A percentile compares a stretch with the other conserved stretches of the same genome.
Evolutionary conservation across 2,888 invertebrate genomes (phyloP).

Genomic region (Agrotis segetum): DNA sequence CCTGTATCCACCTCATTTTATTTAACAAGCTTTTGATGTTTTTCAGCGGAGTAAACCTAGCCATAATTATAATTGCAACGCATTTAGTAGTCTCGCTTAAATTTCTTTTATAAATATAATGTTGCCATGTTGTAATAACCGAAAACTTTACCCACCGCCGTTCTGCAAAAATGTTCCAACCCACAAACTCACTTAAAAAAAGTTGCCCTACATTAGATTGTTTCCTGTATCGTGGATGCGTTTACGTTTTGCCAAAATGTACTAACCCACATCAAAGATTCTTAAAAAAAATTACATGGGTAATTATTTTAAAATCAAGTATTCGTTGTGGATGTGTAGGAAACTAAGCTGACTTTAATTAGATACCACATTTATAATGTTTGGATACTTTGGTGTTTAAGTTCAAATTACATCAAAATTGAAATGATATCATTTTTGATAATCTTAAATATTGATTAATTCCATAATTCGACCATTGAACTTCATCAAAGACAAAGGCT

Average conservation of each 20-base stretch:
- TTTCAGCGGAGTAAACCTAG: constrained; percentile 16
- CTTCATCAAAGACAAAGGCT: constrained; percentile 34
- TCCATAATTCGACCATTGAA: constrained; percentile 36
- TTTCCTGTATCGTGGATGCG: no score
- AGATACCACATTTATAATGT: not conserved
- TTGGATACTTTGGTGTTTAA: not conserved
- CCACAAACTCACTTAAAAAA: not conserved
- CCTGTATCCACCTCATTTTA: constrained; percentile 28
- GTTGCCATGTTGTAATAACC: no score
- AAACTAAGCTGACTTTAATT: not conserved
- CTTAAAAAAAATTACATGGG: no score
- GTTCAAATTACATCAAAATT: not conserved
- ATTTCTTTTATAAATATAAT: not conserved
- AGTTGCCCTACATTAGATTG: no score
- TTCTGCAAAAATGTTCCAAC: not conserved
- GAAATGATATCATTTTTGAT: constrained; percentile 22
- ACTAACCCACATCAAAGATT: not conserved
- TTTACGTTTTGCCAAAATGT: not conserved
- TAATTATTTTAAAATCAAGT: not conserved
- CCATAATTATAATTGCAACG: not conserved
- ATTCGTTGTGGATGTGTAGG: not conserved
- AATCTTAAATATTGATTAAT: constrained; percentile 18
- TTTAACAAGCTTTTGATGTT: constrained; percentile 47
- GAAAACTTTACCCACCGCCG: no score
- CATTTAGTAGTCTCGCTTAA: not conserved